Evolutionary conservation across 2,113 vertebrate genomes (phyloP), one percentile per base, ranked within the genome.

Genomic region (Haplotaxodon microlepis): DNA sequence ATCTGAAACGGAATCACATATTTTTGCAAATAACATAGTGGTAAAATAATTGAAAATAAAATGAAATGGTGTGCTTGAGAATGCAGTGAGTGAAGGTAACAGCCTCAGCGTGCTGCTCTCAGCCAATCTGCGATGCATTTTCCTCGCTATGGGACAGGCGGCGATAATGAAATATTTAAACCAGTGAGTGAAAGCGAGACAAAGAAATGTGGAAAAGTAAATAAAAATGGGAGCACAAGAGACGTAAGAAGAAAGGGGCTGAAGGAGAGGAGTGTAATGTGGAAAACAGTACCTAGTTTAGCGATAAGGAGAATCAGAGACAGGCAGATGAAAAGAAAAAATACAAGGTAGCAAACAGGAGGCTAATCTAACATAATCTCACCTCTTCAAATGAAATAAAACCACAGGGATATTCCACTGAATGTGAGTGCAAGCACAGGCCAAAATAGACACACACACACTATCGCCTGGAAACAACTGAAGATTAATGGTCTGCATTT

Each of bases 101-200:
- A 6, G 36, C 19, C 16, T 36, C 40, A n/a, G 54, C 13, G 3
- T 50, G 38, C 82, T 80, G 51, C 42, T 76, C 53, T 24, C 40
- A 47, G 47, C 16, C 56, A 47, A n/a, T 29, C 45, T 29, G 13
- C 61, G 29, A 76, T 34, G 66, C 53, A 36, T 85, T 80, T 82
- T 31, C 27, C 45, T 76, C 21, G 1, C 50, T n/a, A 66, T 17
- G 4, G 53, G 71, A 47, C 66, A 21, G 42, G 78, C 71, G 9
- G 27, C 4, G 5, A 86, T 61, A 53, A 92, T 86, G 6, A 88
- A 90, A 87, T 63, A 92, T 92, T 83, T 51, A 84, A 87, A 92
- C 45, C 42, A 3, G 21, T 9, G 79, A 78, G 11, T 54, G 61
- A 86, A 86, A 54, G 51, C 21, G 8, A 66, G 50, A 53, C 29